Evolutionary conservation across 1,140 invertebrate genomes (phyloP).

Genomic region (Cotesia vestalis): DNA sequence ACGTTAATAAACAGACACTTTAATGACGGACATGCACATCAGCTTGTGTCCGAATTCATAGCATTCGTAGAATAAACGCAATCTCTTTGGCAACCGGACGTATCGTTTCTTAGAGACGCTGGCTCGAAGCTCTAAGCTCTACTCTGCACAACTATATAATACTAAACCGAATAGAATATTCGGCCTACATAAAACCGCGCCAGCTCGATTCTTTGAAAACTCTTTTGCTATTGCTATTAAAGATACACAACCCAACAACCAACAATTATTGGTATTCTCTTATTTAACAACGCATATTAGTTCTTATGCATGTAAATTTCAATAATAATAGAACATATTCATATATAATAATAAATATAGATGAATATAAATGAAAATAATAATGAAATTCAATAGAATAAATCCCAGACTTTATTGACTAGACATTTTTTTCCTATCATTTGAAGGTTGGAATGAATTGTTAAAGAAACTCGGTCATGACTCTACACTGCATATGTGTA

Average conservation of each 20-base stretch:
- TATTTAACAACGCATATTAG: neutral
- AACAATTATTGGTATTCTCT: neutral
- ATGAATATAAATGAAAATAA: neutral
- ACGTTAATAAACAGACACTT: neutral
- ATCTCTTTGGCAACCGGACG: conserved; percentile 14
- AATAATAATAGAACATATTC: too few relatives aligned
- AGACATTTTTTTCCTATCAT: conserved; percentile 5
- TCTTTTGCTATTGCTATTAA: neutral
- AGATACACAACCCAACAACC: neutral
- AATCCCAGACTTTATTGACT: neutral
- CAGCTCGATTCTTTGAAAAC: conserved; percentile 8
- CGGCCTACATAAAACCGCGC: conserved; percentile 2
- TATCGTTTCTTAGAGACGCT: conserved; percentile 9
- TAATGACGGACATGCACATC: neutral
- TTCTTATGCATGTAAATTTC: neutral
- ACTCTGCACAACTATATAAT: neutral
- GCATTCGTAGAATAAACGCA: conserved; percentile 9
- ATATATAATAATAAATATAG: neutral
- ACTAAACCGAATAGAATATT: neutral
- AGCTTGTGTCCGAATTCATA: neutral
- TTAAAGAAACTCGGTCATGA: conserved; percentile 8
- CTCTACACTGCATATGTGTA: neutral
- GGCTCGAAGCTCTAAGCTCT: neutral
- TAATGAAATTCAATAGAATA: neutral
- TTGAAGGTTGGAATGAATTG: conserved; percentile 10